A percentile compares a stretch with the other conserved stretches of the same genome.
These are phyloP conservation scores for Catharus ustulatus DNA, from an alignment of 2,797 vertebrate species.

Conservation along the genomic window DNA sequence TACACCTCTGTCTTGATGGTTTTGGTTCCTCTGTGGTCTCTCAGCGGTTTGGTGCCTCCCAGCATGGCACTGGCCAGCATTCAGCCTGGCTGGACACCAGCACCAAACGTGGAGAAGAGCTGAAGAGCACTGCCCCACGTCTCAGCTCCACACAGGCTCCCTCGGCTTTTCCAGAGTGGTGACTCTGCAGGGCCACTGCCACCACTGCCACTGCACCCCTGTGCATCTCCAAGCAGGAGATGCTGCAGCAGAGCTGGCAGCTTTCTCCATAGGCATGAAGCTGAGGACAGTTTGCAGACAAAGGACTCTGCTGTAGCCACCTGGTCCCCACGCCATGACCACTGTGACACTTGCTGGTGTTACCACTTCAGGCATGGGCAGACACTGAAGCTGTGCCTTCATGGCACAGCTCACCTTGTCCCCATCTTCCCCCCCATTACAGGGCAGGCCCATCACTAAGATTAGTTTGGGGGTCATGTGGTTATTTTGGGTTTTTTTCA, in stretches of 20 bases:
- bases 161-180: neutral
- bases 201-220: neutral
- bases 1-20: neutral
- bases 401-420: neutral
- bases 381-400: neutral
- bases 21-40: neutral
- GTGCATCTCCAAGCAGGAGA: neutral
- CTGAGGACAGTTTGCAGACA: neutral
- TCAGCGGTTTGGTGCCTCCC: accelerated
- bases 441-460: neutral
- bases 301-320: neutral
- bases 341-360: neutral
- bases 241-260: neutral
- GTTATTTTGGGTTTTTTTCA: neutral
- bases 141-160: neutral
- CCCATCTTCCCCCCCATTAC: neutral
- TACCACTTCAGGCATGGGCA: accelerated
- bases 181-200: neutral
- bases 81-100: neutral
- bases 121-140: accelerated
- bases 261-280: neutral
- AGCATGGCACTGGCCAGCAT: accelerated
- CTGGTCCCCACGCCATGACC: neutral
- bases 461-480: neutral
- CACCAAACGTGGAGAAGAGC: neutral